These are phyloP conservation scores for Cyclophora albipunctata DNA, from an alignment of 2,888 invertebrate genomes.

Conservation along the genomic window DNA sequence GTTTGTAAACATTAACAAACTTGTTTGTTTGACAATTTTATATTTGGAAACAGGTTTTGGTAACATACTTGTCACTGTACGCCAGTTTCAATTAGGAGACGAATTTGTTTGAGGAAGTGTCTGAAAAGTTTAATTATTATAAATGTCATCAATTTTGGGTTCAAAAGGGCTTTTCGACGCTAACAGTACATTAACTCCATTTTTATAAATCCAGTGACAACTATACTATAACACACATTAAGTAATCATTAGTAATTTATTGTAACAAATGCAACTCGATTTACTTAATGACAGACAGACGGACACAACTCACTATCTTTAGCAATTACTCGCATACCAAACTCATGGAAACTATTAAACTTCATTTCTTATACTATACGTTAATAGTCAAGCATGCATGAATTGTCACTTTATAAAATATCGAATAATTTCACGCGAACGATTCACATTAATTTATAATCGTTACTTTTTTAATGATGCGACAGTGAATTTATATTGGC, in stretches of 20 bases:
- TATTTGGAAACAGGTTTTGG: too few relatives aligned
- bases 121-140: too few relatives aligned
- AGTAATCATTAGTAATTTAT: constrained; percentile 30
- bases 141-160: too few relatives aligned
- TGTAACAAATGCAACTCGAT: constrained; percentile 39
- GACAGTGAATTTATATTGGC: constrained; percentile 7
- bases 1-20: too few relatives aligned
- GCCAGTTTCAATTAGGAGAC: too few relatives aligned
- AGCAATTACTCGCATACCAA: constrained; percentile 45
- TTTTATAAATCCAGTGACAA: too few relatives aligned
- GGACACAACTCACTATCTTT: constrained; percentile 32
- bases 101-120: too few relatives aligned
- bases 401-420: constrained; percentile 55
- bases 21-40: too few relatives aligned
- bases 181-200: too few relatives aligned
- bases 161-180: too few relatives aligned
- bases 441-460: constrained; percentile 45
- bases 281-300: constrained; percentile 36
- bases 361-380: constrained; percentile 54
- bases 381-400: constrained; percentile 53
- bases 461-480: constrained; percentile 24
- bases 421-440: constrained; percentile 58
- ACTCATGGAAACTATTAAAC: constrained; percentile 55
- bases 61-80: too few relatives aligned
- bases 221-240: constrained; percentile 6